Evolutionary conservation across 2,797 vertebrate genomes (phyloP).

Genomic region (Coluber constrictor): DNA sequence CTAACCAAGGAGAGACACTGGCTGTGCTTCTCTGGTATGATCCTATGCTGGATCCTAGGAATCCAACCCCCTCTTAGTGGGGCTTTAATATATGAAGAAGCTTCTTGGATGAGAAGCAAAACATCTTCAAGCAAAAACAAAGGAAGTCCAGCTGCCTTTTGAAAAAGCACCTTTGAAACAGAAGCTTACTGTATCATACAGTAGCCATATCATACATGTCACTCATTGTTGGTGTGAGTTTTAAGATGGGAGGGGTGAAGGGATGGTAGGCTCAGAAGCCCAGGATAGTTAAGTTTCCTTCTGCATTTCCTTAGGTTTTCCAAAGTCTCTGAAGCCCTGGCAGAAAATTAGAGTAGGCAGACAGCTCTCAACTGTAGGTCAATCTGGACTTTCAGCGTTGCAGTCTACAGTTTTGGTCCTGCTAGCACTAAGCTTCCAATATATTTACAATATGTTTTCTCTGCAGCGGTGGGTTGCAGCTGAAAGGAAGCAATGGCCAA

Average conservation of each 20-base stretch:
- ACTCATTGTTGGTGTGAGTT: background rate
- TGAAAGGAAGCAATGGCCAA: background rate
- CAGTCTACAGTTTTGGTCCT: background rate
- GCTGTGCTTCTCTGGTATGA: background rate
- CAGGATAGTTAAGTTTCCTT: background rate
- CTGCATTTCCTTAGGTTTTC: background rate
- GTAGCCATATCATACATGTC: background rate
- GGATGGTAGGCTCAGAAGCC: background rate
- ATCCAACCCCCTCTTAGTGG: background rate
- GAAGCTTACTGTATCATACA: background rate
- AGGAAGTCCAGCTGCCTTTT: background rate
- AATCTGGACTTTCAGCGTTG: background rate
- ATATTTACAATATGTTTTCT: background rate
- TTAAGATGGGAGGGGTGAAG: background rate
- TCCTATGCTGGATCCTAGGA: background rate
- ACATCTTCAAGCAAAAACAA: background rate
- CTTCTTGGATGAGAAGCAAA: background rate
- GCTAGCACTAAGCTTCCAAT: background rate
- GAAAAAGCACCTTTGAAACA: background rate
- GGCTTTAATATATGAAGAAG: background rate
- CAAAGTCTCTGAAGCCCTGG: background rate
- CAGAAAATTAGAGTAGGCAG: background rate
- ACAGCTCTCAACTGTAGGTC: background rate
- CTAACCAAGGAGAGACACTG: background rate
- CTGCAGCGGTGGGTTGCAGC: background rate